phyloP scores from a whole-genome alignment of 2,113 vertebrate species.

The Otocyon megalotis region DNA sequence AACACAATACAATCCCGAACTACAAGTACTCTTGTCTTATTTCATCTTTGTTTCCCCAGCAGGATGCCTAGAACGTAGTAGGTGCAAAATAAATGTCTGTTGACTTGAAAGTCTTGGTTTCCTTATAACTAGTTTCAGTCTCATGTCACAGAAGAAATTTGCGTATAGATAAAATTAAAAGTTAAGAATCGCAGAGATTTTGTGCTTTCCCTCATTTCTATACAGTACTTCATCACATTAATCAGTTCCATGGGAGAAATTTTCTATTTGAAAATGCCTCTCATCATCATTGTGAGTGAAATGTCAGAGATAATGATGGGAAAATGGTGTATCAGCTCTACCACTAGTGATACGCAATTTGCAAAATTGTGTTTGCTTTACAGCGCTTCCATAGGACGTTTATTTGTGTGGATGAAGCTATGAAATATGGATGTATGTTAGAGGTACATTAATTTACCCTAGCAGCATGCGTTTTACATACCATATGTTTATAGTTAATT shows the following conservation, averaged over 20 bases:
- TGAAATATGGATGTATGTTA: slow-evolving; percentile 82
- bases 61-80: background rate
- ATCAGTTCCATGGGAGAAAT: slow-evolving; percentile 81
- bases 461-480: slow-evolving; percentile 82
- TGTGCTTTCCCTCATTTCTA: slow-evolving; percentile 82
- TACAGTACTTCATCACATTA: slow-evolving; percentile 85
- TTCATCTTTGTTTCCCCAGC: background rate
- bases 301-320: slow-evolving; percentile 74
- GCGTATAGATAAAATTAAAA: slow-evolving; percentile 80
- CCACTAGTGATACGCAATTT: slow-evolving; percentile 72
- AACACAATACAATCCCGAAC: background rate
- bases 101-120: background rate
- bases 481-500: slow-evolving; percentile 86
- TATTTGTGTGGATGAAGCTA: slow-evolving; percentile 75
- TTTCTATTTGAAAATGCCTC: slow-evolving; percentile 73
- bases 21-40: background rate
- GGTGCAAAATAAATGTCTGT: slow-evolving; percentile 45
- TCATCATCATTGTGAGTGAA: slow-evolving; percentile 82
- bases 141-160: slow-evolving; percentile 64
- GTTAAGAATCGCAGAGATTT: slow-evolving; percentile 76
- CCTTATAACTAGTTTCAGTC: background rate
- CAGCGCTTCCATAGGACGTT: slow-evolving; percentile 45
- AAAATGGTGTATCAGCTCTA: slow-evolving; percentile 75
- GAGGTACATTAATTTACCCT: slow-evolving; percentile 76
- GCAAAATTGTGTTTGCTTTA: slow-evolving; percentile 83